Evolutionary conservation across 2,113 vertebrate genomes (phyloP), one percentile per base, ranked within the genome.

Genomic region (Ammodytes marinus): DNA sequence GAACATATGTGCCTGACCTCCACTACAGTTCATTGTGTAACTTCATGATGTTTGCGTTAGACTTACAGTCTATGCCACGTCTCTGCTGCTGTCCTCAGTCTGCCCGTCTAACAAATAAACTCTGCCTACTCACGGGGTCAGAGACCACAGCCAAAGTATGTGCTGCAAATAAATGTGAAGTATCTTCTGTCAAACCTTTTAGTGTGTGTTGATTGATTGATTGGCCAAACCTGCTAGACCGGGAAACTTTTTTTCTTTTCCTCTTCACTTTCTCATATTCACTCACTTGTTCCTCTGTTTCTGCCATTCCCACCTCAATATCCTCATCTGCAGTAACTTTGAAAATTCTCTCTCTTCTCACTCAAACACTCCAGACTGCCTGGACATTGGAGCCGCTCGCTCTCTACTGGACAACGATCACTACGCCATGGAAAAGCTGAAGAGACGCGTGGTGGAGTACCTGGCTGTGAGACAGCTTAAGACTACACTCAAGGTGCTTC

Each of bases 391-490:
- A 4, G 96, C 97, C 0, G 98, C 98, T 49, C 96, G 97, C 0
- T 92, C 97, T 45, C 95, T 98, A 7, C 57, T 99, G 93, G 97
- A 99, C 89, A 98, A 97, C 5, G 98, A 99, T 82, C 98, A 99
- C 82, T 99, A 99, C 0, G 98, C 97, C 80, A 96, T 99, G 97
- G 96, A 99, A 71, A 98, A 99, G 86, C 67, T 99, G 93, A 99
- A 99, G 94, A 97, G 95, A 83, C 95, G 98, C 4, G 97, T 99
- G 70, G 85, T 99, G 87, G 98, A 99, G 86, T 99, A 99, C 60
- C 93, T 99, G 85, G 98, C 98, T 12, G 98, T 99, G 6, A 92
- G 98, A 8, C 98, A 99, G 90, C 96, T 99, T 19, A 98, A 97
- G 87, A 96, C 95, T 77, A 95, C 97, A 10, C 95, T 99, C 12